Percentiles rank a stretch among this genome's conserved stretches.
These are phyloP conservation scores for Todiramphus saurophagus DNA, from an alignment of 2,113 vertebrate genomes.

Conservation along the genomic window DNA sequence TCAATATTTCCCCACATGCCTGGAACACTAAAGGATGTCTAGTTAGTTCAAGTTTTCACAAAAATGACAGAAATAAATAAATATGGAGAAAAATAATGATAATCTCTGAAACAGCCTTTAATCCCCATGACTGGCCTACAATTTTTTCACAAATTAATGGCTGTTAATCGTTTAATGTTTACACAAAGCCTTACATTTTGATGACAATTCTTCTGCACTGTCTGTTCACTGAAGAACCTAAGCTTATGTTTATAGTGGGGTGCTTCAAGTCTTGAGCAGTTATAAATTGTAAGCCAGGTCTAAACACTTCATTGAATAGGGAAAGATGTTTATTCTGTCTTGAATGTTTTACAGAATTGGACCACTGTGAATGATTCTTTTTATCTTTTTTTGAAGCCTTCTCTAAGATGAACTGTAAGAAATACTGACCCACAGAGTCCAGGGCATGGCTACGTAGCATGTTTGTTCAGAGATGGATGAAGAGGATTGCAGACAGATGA, in stretches of 20 bases:
- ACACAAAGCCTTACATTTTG: background rate
- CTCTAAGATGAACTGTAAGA: fast-evolving
- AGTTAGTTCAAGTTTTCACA: background rate
- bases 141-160: background rate
- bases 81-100: background rate
- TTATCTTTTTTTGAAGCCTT: background rate
- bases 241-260: background rate
- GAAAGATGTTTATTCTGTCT: background rate
- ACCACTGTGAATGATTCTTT: background rate
- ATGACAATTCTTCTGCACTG: background rate
- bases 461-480: background rate
- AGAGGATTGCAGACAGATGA: background rate
- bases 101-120: constrained; percentile 9
- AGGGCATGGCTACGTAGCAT: fast-evolving
- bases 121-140: background rate
- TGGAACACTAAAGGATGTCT: background rate
- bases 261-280: background rate
- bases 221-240: background rate
- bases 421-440: background rate
- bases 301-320: background rate
- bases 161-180: background rate
- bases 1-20: background rate
- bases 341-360: background rate
- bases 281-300: background rate
- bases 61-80: constrained; percentile 30